Conservation (phyloP, 2,113 vertebrate genomes). For the Cyprinodon tularosa region DNA sequence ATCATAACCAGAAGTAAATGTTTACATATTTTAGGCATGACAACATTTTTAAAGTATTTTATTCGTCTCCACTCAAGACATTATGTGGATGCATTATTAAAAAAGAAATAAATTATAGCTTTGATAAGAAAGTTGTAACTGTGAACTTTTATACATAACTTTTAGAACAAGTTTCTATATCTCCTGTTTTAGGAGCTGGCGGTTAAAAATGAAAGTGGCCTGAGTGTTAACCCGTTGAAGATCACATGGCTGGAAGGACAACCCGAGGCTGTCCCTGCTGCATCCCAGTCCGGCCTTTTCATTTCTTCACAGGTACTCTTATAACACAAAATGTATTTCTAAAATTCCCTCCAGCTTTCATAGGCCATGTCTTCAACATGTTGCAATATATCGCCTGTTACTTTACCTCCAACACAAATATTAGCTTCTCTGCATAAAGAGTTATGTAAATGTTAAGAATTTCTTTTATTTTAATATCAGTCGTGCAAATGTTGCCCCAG, state of each 20-base stretch:
- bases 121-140: background rate
- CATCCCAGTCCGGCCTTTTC: slow-evolving; percentile 53
- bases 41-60: no score
- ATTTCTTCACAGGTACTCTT: slow-evolving; percentile 80
- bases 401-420: slow-evolving; percentile 62
- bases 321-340: slow-evolving; percentile 13
- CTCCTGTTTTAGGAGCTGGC: slow-evolving; percentile 85
- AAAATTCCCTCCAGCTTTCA: slow-evolving; percentile 14
- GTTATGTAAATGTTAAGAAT: slow-evolving; percentile 66
- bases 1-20: no score
- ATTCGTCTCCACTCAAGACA: no score
- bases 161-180: background rate
- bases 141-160: background rate
- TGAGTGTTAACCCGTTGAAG: slow-evolving; percentile 89
- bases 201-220: slow-evolving; percentile 89
- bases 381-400: slow-evolving; percentile 46
- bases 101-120: background rate
- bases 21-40: no score
- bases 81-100: no score
- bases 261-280: slow-evolving; percentile 66
- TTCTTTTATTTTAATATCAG: slow-evolving; percentile 64
- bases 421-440: slow-evolving; percentile 41
- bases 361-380: slow-evolving; percentile 29
- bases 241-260: slow-evolving; percentile 92
- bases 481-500: slow-evolving; percentile 55